A percentile compares a stretch with the other conserved stretches of the same genome.
phyloP scores from a whole-genome alignment of 2,797 vertebrate genomes.

The Neosilurus mollespiculum region DNA sequence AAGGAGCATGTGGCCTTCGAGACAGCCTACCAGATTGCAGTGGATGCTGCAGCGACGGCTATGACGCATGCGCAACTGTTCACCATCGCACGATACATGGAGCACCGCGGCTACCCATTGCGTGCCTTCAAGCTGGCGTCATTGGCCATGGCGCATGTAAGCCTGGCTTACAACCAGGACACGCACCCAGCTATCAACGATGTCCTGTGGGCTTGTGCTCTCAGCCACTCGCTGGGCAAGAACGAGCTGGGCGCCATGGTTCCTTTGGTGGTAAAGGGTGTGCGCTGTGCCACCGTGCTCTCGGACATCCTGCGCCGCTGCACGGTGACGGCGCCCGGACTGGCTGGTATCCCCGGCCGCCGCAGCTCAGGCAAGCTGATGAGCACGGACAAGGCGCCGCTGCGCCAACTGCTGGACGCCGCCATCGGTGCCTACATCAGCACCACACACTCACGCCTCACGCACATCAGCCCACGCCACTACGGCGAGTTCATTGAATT shows the following conservation, averaged over 20 bases:
- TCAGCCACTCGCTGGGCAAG: conserved; percentile 97
- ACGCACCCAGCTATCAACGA: conserved; percentile 97
- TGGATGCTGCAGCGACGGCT: conserved; percentile 81
- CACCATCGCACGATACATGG: conserved; percentile 88
- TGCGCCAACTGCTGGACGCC: conserved; percentile 93
- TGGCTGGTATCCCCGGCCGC: conserved; percentile 91
- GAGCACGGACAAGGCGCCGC: conserved; percentile 97
- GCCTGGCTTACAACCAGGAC: conserved; percentile 98
- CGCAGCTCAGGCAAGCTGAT: conserved; percentile 97
- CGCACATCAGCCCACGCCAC: conserved; percentile 97
- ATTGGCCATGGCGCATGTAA: conserved; percentile 95
- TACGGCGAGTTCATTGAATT: conserved; percentile 98
- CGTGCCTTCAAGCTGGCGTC: conserved; percentile 96
- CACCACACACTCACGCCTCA: conserved; percentile 96
- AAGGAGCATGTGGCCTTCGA: conserved; percentile 96
- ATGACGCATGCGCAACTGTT: conserved; percentile 88
- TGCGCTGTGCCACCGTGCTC: conserved; percentile 96
- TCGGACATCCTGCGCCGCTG: conserved; percentile 96
- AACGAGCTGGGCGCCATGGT: conserved; percentile 96
- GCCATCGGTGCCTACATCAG: conserved; percentile 98
- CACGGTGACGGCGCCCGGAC: conserved; percentile 93
- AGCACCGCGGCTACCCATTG: conserved; percentile 93
- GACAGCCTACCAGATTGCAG: conserved; percentile 87
- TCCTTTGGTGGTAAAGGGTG: conserved; percentile 95
- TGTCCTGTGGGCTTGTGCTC: conserved; percentile 95